Evolutionary conservation across 2,113 vertebrate genomes (phyloP).

Genomic region (Eptesicus fuscus): DNA sequence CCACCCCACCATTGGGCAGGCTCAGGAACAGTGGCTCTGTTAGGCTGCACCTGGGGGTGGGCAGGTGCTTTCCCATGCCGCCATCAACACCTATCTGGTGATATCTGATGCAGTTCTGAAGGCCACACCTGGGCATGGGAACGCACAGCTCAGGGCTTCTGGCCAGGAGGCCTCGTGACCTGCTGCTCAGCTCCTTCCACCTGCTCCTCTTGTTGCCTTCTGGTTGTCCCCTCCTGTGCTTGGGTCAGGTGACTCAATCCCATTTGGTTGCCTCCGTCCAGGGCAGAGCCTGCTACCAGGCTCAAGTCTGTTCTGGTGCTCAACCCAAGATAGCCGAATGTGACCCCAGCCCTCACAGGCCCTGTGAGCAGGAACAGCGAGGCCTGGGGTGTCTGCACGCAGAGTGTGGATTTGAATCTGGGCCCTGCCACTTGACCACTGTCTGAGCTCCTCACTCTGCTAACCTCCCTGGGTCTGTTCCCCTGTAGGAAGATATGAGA

Average conservation of each 20-base stretch:
- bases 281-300: background rate
- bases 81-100: background rate
- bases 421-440: background rate
- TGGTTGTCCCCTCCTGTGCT: background rate
- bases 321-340: fast-evolving
- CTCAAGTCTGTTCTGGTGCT: background rate
- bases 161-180: background rate
- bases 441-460: background rate
- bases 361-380: background rate
- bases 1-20: background rate
- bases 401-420: background rate
- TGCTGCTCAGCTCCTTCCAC: background rate
- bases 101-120: background rate
- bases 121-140: background rate
- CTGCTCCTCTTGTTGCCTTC: background rate
- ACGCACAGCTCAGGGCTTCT: fast-evolving
- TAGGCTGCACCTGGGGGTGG: background rate
- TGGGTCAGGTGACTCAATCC: fast-evolving
- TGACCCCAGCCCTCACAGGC: background rate
- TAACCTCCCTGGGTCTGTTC: background rate
- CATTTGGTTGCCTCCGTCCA: fast-evolving
- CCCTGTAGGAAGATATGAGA: background rate
- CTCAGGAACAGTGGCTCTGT: background rate
- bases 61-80: background rate
- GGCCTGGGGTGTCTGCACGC: fast-evolving